Base-by-base conservation (phyloP, 1,140 invertebrate species). In the Drosophila dunni region DNA sequence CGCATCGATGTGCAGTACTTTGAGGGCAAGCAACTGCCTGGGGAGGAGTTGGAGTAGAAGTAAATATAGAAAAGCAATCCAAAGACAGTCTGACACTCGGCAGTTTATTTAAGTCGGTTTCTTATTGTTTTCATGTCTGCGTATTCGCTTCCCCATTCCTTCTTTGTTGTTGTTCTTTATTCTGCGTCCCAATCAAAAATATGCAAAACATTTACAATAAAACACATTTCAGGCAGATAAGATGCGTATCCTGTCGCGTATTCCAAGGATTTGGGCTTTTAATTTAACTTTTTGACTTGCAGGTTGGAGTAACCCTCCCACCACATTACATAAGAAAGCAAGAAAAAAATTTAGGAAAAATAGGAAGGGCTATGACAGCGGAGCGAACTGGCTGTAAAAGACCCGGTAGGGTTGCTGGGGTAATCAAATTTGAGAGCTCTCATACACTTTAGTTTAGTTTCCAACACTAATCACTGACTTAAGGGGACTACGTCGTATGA, bases 191-290 rank as follows among this genome's bases (percentile, higher is more conserved):
- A 85, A 85, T 75, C 78, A 86, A 78, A 85, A 85, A 85, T 88
- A 85, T 85, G 82, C 79, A 86, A 85, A 85, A 73, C 71, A 85
- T 85, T 85, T 73, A 79, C 79, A 85, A 85, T 85, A 86, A 86
- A 85, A 81, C 69, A 63, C 53, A 53, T 60, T 66, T 68, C 62
- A 42, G 42, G 38, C 53, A 44, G 56, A 58, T 58, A 45, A 44
- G 56, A 58, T 58, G 38, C 56, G 56, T 58, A 58, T 58, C 56
- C 29, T 29, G 48, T 11, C 40, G 40, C 40, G 40, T 42, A 42
- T 42, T 42, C 40, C 56, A 54, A 54, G 50, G 62, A 64, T 64
- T 64, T 64, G 24, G 48, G 40, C 50, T 64, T 64, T 64, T 50
- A 64, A 64, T 64, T 64, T 64, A 64, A 64, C 62, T 64, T 64